A percentile compares a stretch with the other conserved stretches of the same genome.
Conservation (phyloP, 1,140 invertebrate genomes). For the Goniozus legneri region DNA sequence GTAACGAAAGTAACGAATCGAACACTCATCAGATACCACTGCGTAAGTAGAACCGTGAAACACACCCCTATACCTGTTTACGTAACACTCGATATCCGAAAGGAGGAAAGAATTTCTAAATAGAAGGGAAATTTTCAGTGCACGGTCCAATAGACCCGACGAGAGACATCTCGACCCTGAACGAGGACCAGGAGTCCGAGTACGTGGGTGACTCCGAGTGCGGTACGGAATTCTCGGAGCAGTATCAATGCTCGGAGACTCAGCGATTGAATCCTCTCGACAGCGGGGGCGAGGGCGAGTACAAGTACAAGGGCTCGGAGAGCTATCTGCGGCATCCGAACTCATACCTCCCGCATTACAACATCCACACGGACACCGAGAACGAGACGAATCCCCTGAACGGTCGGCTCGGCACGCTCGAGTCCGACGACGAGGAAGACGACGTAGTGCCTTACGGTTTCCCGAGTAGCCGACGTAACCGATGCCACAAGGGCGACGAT, state of each 20-base stretch:
- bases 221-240: slow-evolving; percentile 61
- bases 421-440: slow-evolving; percentile 56
- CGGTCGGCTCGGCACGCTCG: slow-evolving; percentile 46
- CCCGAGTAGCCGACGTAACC: slow-evolving; percentile 60
- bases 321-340: slow-evolving; percentile 80
- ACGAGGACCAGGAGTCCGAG: slow-evolving; percentile 71
- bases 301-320: slow-evolving; percentile 57
- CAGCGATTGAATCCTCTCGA: slow-evolving; percentile 62
- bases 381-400: slow-evolving; percentile 57
- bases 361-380: slow-evolving; percentile 67
- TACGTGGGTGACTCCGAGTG: slow-evolving; percentile 66
- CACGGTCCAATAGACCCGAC: slow-evolving; percentile 57
- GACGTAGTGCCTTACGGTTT: slow-evolving; percentile 68
- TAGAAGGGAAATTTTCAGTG: slow-evolving; percentile 27
- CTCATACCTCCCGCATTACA: slow-evolving; percentile 77
- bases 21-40: slow-evolving; percentile 58
- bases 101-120: background rate
- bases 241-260: slow-evolving; percentile 55
- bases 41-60: slow-evolving; percentile 38
- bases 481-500: slow-evolving; percentile 48
- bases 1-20: slow-evolving; percentile 83
- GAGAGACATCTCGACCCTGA: slow-evolving; percentile 65
- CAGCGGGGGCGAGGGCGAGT: slow-evolving; percentile 61
- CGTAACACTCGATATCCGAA: background rate
- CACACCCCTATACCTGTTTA: background rate